Conservation (phyloP, 2,113 vertebrate species). For the Prunella fulvescens region DNA sequence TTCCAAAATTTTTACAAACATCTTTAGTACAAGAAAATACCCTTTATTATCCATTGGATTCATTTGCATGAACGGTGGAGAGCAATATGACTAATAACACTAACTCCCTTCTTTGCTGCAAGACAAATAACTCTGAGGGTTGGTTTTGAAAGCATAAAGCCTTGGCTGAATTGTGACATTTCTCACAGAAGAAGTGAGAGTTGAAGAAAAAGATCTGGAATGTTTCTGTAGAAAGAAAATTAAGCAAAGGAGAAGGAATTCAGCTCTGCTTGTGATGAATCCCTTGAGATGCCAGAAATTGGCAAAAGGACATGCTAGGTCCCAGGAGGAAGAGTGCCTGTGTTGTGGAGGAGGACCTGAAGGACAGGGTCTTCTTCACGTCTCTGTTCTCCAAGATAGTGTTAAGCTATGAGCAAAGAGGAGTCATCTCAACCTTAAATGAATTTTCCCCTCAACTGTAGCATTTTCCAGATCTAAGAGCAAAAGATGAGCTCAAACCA, state of each 20-base stretch:
- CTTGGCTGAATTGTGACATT: neutral
- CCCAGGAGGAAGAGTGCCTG: neutral
- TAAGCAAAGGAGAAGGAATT: neutral
- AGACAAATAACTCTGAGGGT: neutral
- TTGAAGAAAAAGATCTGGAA: neutral
- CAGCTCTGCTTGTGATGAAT: neutral
- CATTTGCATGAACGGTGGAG: neutral
- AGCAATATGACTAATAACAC: neutral
- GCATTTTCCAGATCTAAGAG: neutral
- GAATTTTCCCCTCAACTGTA: neutral
- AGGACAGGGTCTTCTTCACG: neutral
- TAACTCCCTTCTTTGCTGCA: neutral
- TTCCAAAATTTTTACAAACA: neutral
- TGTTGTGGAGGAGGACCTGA: neutral
- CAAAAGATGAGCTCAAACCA: neutral
- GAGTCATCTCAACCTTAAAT: neutral
- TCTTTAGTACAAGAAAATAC: neutral
- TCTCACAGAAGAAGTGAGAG: neutral
- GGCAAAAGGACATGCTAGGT: neutral
- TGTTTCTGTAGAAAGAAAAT: neutral
- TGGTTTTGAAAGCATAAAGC: neutral
- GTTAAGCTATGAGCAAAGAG: neutral
- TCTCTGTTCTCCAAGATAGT: neutral
- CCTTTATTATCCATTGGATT: neutral
- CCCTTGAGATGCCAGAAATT: neutral